phyloP scores from a whole-genome alignment of 2,113 vertebrate genomes.

The Gavia stellata region DNA sequence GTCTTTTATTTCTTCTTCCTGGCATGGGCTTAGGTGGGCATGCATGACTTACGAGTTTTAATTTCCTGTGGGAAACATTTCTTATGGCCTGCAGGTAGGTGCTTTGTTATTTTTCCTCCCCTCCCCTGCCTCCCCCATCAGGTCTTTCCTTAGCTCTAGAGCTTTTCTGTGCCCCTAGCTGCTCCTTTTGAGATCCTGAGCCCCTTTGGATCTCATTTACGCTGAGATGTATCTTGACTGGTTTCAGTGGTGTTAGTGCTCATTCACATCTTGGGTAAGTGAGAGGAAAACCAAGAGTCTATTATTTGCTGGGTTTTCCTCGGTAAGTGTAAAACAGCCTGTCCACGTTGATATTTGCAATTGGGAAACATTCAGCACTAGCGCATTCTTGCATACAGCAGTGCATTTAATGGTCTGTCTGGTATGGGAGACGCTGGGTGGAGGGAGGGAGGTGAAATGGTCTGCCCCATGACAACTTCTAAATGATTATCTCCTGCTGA shows the following conservation, averaged over 20 bases:
- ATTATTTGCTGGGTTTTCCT: background rate
- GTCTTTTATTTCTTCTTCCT: conserved; percentile 30
- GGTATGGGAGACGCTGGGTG: background rate
- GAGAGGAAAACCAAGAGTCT: background rate
- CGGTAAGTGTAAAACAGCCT: background rate
- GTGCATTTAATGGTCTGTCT: background rate
- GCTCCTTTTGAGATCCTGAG: background rate
- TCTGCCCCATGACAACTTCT: background rate
- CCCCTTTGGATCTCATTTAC: background rate
- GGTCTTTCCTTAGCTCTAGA: background rate
- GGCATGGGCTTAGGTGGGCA: conserved; percentile 44
- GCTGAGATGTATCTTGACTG: background rate
- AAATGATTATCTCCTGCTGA: background rate
- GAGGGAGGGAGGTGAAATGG: background rate
- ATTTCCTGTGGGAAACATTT: conserved; percentile 54
- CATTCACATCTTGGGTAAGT: background rate
- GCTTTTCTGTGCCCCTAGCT: background rate
- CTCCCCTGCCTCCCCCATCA: background rate
- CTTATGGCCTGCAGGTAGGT: conserved; percentile 26
- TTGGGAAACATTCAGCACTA: background rate
- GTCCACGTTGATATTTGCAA: background rate
- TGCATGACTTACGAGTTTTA: conserved; percentile 21
- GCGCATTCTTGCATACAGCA: background rate
- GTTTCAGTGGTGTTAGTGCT: background rate
- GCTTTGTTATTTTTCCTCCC: background rate